phyloP scores from a whole-genome alignment of 2,888 invertebrate species.

The Harpalus rufipes region DNA sequence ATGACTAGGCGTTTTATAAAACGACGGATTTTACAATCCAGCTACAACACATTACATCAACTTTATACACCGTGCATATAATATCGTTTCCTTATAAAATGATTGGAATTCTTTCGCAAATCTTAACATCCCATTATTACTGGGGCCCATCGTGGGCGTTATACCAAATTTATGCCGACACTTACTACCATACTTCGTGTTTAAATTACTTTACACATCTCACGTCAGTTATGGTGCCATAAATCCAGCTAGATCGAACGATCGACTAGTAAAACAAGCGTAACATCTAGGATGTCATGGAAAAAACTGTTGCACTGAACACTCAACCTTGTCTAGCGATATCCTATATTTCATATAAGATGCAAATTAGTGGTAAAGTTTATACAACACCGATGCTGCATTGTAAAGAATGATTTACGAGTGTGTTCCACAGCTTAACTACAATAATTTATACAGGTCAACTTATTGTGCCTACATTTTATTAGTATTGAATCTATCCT shows the following conservation, averaged over 20 bases:
- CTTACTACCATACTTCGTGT: slow-evolving; percentile 38
- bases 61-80: too few relatives aligned
- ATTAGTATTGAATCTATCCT: slow-evolving; percentile 44
- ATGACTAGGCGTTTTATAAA: too few relatives aligned
- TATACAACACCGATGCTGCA: slow-evolving; percentile 44
- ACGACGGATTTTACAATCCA: too few relatives aligned
- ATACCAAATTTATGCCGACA: slow-evolving; percentile 48
- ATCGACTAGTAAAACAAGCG: slow-evolving; percentile 52
- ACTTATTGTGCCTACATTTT: slow-evolving; percentile 50
- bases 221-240: slow-evolving; percentile 39
- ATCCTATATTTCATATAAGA: slow-evolving; percentile 38
- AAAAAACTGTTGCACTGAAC: slow-evolving; percentile 44
- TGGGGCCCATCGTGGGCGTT: neutral
- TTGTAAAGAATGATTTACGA: slow-evolving; percentile 45
- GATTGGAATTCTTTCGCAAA: neutral
- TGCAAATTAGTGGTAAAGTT: slow-evolving; percentile 58
- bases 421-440: slow-evolving; percentile 25
- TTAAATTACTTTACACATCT: slow-evolving; percentile 52
- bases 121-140: neutral
- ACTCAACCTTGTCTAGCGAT: slow-evolving; percentile 20
- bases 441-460: slow-evolving; percentile 59
- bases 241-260: slow-evolving; percentile 49
- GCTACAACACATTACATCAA: too few relatives aligned
- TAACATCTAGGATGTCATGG: slow-evolving; percentile 52
- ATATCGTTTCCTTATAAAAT: neutral